Conservation (phyloP, 2,888 invertebrate genomes). For the Oxystoma pomonae region DNA sequence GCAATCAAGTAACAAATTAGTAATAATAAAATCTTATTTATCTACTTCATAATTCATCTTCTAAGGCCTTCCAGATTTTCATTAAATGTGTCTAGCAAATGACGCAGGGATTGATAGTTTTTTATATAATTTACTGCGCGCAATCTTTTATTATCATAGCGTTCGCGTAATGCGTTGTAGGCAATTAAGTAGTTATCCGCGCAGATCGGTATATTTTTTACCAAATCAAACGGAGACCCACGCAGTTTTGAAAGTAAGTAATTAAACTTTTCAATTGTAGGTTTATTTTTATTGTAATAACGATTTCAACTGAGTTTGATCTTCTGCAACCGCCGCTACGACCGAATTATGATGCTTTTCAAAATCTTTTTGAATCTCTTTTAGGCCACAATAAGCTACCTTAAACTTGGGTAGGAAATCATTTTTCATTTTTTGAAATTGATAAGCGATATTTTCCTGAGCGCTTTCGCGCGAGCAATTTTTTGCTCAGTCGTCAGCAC, state of each 20-base stretch:
- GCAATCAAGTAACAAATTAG: not conserved
- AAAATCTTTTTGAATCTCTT: not conserved
- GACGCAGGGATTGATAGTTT: not conserved
- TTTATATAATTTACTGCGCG: not conserved
- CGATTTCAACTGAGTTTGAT: not conserved
- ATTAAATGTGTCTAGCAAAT: not conserved
- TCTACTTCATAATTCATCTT: not conserved
- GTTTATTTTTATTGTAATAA: not conserved
- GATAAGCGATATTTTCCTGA: not conserved
- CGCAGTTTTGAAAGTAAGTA: not conserved
- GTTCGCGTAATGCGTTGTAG: not conserved
- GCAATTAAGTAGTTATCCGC: conserved; percentile 2
- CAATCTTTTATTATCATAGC: not conserved
- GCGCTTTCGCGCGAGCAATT: not conserved
- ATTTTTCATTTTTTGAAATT: not conserved
- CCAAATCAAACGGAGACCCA: too few species aligned
- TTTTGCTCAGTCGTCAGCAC: not conserved
- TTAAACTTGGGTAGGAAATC: not conserved
- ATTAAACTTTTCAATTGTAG: conserved; percentile 2
- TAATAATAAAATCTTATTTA: not conserved
- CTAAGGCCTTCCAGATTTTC: not conserved
- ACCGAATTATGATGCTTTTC: not conserved
- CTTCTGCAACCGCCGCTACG: not conserved
- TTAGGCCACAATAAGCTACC: not conserved
- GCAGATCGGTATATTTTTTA: not conserved